These are phyloP conservation scores for Periophthalmus modestus DNA, from an alignment of 2,113 vertebrate species.

Conservation along the genomic window DNA sequence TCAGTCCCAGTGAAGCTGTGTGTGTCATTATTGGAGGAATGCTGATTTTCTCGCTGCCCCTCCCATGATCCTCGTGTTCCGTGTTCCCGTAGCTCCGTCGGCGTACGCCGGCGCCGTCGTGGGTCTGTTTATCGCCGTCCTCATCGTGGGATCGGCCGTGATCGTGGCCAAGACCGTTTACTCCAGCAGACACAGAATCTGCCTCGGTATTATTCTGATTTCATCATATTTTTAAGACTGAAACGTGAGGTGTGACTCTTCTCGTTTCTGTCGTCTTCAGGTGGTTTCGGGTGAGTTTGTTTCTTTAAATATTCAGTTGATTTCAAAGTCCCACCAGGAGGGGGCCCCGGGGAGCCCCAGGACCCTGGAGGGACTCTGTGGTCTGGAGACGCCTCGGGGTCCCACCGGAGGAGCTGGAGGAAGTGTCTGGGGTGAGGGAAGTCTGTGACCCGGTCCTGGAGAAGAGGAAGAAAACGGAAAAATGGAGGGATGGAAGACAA, in stretches of 20 bases:
- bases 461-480: too few relatives aligned
- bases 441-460: too few relatives aligned
- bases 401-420: too few relatives aligned
- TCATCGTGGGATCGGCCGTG: conserved; percentile 62
- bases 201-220: conserved; percentile 61
- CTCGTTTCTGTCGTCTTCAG: conserved; percentile 43
- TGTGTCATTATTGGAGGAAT: conserved; percentile 46
- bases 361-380: too few relatives aligned
- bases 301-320: background rate
- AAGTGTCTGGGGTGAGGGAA: too few relatives aligned
- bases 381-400: too few relatives aligned
- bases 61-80: conserved; percentile 16
- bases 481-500: background rate
- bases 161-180: conserved; percentile 63
- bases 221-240: too few relatives aligned
- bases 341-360: too few relatives aligned
- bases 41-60: conserved; percentile 47
- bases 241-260: background rate
- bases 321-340: background rate
- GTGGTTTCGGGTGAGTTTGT: conserved; percentile 73
- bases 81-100: conserved; percentile 55
- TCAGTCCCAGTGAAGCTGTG: too few relatives aligned
- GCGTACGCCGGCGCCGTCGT: conserved; percentile 64
- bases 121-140: conserved; percentile 68
- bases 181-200: conserved; percentile 68